Percentiles rank a stretch among this genome's conserved stretches.
phyloP scores from a whole-genome alignment of 2,113 vertebrate species.

The Psittacus erithacus region DNA sequence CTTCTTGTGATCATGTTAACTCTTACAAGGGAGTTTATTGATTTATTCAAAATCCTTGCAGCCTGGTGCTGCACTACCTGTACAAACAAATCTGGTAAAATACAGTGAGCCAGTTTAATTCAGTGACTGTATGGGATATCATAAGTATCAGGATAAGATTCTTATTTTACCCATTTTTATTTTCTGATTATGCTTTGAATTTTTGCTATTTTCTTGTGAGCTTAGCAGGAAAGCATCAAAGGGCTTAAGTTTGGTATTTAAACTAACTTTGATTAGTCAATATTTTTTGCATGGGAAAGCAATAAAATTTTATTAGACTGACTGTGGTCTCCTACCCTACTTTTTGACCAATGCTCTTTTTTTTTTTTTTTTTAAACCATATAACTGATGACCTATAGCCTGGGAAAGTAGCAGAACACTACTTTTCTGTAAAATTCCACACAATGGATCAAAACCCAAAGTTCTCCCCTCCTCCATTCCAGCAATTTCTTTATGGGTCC shows the following conservation, averaged over 20 bases:
- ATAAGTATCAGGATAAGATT: neutral
- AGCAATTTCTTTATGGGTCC: neutral
- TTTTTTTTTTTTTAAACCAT: neutral
- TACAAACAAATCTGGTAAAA: neutral
- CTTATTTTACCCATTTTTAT: neutral
- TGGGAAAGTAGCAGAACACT: neutral
- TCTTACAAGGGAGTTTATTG: neutral
- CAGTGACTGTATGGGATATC: neutral
- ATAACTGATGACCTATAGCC: neutral
- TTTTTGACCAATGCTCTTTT: neutral
- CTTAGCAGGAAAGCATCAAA: neutral
- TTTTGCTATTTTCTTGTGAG: neutral
- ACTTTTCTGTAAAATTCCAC: neutral
- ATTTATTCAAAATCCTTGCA: neutral
- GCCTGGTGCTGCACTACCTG: neutral
- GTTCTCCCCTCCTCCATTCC: neutral
- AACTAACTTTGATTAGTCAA: neutral
- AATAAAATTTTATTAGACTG: neutral
- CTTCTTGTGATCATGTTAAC: neutral
- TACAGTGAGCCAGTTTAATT: neutral
- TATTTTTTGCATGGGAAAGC: neutral
- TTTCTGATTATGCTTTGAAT: neutral
- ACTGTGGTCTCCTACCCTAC: neutral
- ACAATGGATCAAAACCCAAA: neutral
- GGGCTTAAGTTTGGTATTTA: neutral